Base-by-base conservation (phyloP, 2,797 vertebrate genomes). In the Rhinichthys osculus region DNA sequence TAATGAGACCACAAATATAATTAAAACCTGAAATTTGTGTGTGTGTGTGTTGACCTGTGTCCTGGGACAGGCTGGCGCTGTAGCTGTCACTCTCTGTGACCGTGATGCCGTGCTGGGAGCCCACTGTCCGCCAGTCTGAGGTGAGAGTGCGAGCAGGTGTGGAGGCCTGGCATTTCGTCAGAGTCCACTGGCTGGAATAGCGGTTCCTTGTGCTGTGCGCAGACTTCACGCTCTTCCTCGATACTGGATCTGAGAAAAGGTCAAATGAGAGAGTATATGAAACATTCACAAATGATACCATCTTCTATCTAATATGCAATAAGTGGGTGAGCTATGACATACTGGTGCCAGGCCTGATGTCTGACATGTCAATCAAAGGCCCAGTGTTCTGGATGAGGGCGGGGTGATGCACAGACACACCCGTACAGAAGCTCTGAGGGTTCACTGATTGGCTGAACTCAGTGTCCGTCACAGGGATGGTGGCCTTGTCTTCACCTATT, bases 21-120 rank as follows among this genome's bases (percentile, higher is more conserved):
- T 50, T 38, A n/a, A 70, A 42, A 57, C 5, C 21, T 35, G 17
- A 79, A 67, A 19, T 40, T 27, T 64, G 59, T 14, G 35, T 33
- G 8, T 30, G 30, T 57, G 88, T 81, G 52, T 84, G 23, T 88
- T 33, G 87, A 99, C 98, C 98, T 81, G 98, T 99, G 94, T 99
- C 98, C 94, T 99, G 98, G 1, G 98, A 99, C 89, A 99, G 96
- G 91, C 98, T 99, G 93, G 98, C 98, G 0, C 98, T 99, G 93
- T 99, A 99, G 93, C 98, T 99, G 95, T 99, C 98, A 6, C 98
- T 99, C 94, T 99, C 98, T 0, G 98, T 98, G 93, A 99, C 98
- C 0, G 98, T 99, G 92, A 99, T 98, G 91, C 98, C 98, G 0
- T 99, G 98, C 94, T 99, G 98, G 85, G 97, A 99, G 54, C 98